Evolutionary conservation across 2,888 invertebrate genomes (phyloP).

Genomic region (Paralinhomoeus sp.): DNA sequence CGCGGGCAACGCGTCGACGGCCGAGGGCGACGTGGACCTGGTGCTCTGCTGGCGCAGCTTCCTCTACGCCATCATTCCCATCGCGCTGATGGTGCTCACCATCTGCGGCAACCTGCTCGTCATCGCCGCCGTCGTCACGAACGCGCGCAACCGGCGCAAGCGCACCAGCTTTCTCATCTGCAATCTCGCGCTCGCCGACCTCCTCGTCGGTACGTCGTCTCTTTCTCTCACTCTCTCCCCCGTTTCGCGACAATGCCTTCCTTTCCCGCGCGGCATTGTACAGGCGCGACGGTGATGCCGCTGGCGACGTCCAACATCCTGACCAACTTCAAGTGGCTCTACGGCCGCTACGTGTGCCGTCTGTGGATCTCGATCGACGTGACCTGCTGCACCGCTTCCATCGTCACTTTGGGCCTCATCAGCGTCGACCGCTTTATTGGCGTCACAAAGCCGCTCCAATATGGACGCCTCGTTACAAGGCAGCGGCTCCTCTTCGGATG

Average conservation of each 20-base stretch:
- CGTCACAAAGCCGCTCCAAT: slow-evolving; percentile 5
- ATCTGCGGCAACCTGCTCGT: slow-evolving; percentile 1
- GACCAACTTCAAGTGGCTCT: slow-evolving; percentile 2
- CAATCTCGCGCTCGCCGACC: slow-evolving; percentile 5
- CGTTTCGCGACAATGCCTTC: not conserved
- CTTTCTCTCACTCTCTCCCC: not conserved
- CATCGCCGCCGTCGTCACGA: not conserved
- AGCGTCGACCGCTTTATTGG: slow-evolving; percentile 5
- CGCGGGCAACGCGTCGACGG: too few species aligned
- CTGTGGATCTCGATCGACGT: slow-evolving; percentile 6
- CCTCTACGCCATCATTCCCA: not conserved
- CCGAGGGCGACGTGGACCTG: too few species aligned
- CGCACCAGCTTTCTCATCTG: slow-evolving; percentile 3
- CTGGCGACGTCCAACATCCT: not conserved
- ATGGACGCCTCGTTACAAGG: slow-evolving; percentile 4
- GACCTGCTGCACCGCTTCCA: slow-evolving; percentile 5
- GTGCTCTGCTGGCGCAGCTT: not conserved
- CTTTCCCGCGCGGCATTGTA: too few species aligned
- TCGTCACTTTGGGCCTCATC: slow-evolving; percentile 4
- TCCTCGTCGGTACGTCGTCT: slow-evolving; percentile 1
- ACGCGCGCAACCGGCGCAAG: not conserved
- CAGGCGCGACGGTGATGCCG: slow-evolving; percentile 2
- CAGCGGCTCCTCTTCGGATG: not conserved
- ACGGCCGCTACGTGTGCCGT: slow-evolving; percentile 1
- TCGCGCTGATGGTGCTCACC: not conserved